phyloP scores from a whole-genome alignment of 2,888 invertebrate genomes.

The Pilophorus perplexus region DNA sequence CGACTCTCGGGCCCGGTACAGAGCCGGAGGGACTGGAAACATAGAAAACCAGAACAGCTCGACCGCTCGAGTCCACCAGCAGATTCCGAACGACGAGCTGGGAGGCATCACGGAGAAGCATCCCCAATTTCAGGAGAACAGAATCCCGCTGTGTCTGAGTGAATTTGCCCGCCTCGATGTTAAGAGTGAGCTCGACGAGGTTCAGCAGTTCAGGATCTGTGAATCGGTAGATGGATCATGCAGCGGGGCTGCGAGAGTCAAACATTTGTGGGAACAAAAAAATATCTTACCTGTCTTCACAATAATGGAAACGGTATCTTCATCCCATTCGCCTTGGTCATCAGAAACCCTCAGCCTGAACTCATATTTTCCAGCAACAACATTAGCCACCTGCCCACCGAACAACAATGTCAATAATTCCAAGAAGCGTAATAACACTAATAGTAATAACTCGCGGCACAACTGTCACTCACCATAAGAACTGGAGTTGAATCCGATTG shows the following conservation, averaged over 20 bases:
- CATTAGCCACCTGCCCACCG: slow-evolving; percentile 66
- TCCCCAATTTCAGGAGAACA: slow-evolving; percentile 73
- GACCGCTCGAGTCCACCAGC: slow-evolving; percentile 60
- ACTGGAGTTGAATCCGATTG: slow-evolving; percentile 73
- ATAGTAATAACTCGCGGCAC: not conserved
- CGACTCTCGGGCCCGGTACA: slow-evolving; percentile 64
- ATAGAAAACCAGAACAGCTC: slow-evolving; percentile 67
- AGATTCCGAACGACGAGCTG: slow-evolving; percentile 50
- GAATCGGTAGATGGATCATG: slow-evolving; percentile 29
- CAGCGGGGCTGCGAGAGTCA: no score
- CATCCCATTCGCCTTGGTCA: slow-evolving; percentile 78
- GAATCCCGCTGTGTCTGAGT: slow-evolving; percentile 71
- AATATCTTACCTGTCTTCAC: slow-evolving; percentile 63
- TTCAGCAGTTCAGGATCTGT: slow-evolving; percentile 70
- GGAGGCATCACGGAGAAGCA: slow-evolving; percentile 72
- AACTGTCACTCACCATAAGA: slow-evolving; percentile 64
- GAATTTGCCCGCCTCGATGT: slow-evolving; percentile 67
- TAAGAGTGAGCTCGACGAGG: slow-evolving; percentile 77
- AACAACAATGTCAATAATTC: no score
- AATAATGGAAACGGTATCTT: slow-evolving; percentile 79
- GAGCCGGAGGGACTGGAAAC: slow-evolving; percentile 60
- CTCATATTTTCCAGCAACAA: slow-evolving; percentile 82
- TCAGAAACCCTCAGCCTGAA: slow-evolving; percentile 87
- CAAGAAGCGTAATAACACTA: not conserved
- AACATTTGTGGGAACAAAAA: not conserved